Base-by-base conservation (phyloP, 2,797 vertebrate species). In the Liparis tanakae region DNA sequence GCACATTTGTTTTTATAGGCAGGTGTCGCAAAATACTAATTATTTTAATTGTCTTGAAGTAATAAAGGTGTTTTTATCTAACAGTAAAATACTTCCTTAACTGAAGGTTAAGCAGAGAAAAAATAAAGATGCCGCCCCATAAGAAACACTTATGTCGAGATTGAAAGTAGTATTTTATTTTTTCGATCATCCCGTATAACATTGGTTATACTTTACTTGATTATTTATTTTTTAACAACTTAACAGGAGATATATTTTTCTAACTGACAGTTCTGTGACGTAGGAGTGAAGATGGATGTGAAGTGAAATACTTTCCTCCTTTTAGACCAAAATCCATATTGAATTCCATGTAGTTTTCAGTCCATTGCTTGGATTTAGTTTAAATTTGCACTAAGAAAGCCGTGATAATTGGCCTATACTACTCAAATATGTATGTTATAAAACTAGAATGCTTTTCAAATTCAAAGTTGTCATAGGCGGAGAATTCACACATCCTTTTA, bases 171-270 rank as follows among this genome's bases (percentile, higher is more conserved):
- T 48, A n/a, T 17, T 3, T 30, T 30, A 30, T 30, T 30, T 30
- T 30, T 30, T 30, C 25, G 25, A 30, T 30, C 25, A 30, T 0
- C 0, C 5, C 55, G 39, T 30, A 46, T 9, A 34, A 5, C 36
- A 54, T 59, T 39, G 18, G 12, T 0, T 6, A 9, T 53, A 12
- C 10, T 50, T 34, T 43, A 25, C 22, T 41, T 15, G 2, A 30
- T 46, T 1, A 50, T 46, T 71, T 48, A 17, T 62, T 57, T 62
- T 54, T 53, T 34, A 63, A 46, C 46, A 22, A 22, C 20, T 12
- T 9, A n/a, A 39, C 14, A 15, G 17, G 17, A 34, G 25, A 53
- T 25, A 13, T 50, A n/a, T 60, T 41, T 25, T 51, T 61, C 1
- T 36, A 20, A 63, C 14, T 33, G 2, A 44, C 60, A 10, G 10